Conservation (phyloP, 2,797 vertebrate species). For the Mus minutoides region DNA sequence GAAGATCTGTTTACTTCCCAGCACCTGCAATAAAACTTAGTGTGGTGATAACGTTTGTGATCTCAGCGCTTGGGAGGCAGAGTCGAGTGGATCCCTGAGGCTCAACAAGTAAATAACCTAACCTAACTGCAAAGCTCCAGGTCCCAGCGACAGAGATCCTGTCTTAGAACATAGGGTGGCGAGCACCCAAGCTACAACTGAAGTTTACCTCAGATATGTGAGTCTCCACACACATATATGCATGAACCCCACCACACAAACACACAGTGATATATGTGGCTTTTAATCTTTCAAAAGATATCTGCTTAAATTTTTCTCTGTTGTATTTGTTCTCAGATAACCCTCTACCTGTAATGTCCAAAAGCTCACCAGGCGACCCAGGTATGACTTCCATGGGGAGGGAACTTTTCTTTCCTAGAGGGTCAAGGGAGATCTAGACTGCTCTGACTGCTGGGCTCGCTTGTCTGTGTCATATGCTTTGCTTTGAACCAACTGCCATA, state of each 20-base stretch:
- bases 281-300: neutral
- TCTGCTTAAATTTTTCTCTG: constrained; percentile 3
- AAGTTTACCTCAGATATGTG: neutral
- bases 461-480: neutral
- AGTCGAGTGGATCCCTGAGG: neutral
- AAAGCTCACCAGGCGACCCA: neutral
- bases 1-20: neutral
- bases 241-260: neutral
- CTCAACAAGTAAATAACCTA: neutral
- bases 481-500: neutral
- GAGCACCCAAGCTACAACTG: neutral
- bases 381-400: neutral
- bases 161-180: neutral
- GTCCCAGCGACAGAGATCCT: neutral
- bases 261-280: neutral
- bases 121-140: neutral
- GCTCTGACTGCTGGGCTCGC: neutral
- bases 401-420: neutral
- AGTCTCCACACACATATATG: neutral
- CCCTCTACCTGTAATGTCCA: neutral
- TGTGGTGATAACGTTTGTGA: neutral
- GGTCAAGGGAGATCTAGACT: neutral
- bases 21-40: neutral
- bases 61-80: neutral
- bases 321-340: constrained; percentile 5